Evolutionary conservation across 2,797 vertebrate genomes (phyloP), one percentile per base, ranked within the genome.

Genomic region (Poeciliopsis presidionis): DNA sequence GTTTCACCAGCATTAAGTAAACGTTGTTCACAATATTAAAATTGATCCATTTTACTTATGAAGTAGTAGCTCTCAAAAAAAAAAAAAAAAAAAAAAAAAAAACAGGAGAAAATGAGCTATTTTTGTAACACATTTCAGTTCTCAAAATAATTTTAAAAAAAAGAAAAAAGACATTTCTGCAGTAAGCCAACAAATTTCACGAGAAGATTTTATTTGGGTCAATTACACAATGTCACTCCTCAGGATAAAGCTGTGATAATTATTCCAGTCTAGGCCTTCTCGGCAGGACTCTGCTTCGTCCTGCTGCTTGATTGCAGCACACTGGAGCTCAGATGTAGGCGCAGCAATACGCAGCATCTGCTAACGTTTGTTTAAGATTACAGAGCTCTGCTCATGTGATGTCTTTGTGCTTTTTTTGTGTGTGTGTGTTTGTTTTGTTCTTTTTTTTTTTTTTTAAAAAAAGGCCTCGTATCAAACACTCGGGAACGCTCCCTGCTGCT

Each of bases 341-440:
- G 57, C 41, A 72, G 83, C 77, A 67, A 41, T 74, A 75, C 82
- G 85, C 76, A 90, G 30, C 53, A 61, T 74, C 61, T 63, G 57
- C 3, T 72, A 57, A 79, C 72, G 20, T 77, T 72, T 5, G 14
- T 22, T 33, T 67, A 67, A 41, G 39, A 41, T 67, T 67, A 43
- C 36, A 2, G 39, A 67, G 65, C 39, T 43, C 36, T 67, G 36
- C 41, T 67, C 39, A 67, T 67, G 65, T 67, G 65, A 67, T 67
- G 20, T 43, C 20, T 67, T 67, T 41, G 36, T 25, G 36, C 4
- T 7, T 41, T 41, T 41, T 41, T 41, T 41, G 5, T 39, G 4
- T 33, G 1, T 33, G 33, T 33, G 2, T 33, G 33, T 33, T 33
- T 33, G 33, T 33, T 33, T 33, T 3, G 33, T 41, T 41, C 7